These are phyloP conservation scores for Actinemys pallida DNA, from an alignment of 2,113 vertebrate species.

Conservation along the genomic window DNA sequence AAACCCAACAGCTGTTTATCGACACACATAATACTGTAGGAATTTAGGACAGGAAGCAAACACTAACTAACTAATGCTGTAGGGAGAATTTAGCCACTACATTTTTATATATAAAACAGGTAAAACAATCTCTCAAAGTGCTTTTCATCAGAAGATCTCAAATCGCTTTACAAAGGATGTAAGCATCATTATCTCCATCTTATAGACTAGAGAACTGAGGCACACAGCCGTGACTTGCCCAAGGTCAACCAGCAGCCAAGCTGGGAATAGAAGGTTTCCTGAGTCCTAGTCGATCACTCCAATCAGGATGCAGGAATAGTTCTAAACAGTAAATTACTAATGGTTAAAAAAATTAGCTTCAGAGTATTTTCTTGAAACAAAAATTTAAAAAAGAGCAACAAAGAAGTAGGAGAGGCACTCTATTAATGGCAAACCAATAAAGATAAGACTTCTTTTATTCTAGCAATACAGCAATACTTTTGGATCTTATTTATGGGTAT, in stretches of 20 bases:
- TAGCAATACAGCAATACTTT: not conserved
- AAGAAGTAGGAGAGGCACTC: not conserved
- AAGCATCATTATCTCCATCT: not conserved
- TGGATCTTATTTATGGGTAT: fast-evolving
- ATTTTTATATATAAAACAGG: not conserved
- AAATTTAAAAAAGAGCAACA: not conserved
- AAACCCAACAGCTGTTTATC: not conserved
- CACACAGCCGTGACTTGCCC: not conserved
- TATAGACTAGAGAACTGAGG: not conserved
- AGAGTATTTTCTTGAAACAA: not conserved
- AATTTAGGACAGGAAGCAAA: not conserved
- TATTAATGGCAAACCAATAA: not conserved
- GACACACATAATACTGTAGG: not conserved
- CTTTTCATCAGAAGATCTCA: not conserved
- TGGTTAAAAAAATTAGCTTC: not conserved
- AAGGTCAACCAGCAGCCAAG: not conserved
- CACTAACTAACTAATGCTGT: not conserved
- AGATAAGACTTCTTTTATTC: not conserved
- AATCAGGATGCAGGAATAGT: not conserved
- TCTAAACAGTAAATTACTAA: not conserved
- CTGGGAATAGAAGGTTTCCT: not conserved
- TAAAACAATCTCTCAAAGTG: not conserved
- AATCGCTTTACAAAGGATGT: not conserved
- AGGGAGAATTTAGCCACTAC: not conserved
- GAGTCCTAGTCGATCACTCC: not conserved